These are phyloP conservation scores for Ptyas mucosa DNA, from an alignment of 2,113 vertebrate genomes.

Conservation along the genomic window DNA sequence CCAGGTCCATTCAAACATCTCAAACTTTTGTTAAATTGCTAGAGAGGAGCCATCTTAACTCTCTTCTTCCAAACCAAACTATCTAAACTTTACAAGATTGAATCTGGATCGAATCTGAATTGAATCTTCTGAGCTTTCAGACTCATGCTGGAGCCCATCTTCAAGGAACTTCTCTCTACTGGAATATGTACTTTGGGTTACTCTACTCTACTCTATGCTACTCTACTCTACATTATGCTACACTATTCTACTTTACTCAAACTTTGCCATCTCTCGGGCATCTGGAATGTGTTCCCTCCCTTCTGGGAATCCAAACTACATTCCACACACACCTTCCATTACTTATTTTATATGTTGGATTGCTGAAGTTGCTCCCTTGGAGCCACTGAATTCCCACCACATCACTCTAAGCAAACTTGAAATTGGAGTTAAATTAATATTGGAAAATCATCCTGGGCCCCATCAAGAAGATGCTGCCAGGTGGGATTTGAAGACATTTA, in stretches of 20 bases:
- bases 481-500: constrained; percentile 34
- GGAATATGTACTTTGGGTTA: background rate
- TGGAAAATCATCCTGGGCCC: background rate
- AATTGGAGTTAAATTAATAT: background rate
- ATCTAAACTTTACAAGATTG: background rate
- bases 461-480: background rate
- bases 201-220: no score
- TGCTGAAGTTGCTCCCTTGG: background rate
- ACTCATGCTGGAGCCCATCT: background rate
- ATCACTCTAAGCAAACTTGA: background rate
- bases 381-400: no score
- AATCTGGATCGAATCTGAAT: background rate
- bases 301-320: background rate
- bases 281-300: background rate
- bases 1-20: background rate
- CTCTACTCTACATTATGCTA: background rate
- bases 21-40: background rate
- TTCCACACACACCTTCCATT: background rate
- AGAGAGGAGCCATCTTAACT: background rate
- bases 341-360: background rate
- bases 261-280: background rate
- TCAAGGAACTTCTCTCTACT: background rate
- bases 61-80: background rate
- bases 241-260: no score
- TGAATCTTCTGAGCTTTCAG: background rate